phyloP scores from a whole-genome alignment of 2,888 invertebrate species.

The Phaonia tiefii region DNA sequence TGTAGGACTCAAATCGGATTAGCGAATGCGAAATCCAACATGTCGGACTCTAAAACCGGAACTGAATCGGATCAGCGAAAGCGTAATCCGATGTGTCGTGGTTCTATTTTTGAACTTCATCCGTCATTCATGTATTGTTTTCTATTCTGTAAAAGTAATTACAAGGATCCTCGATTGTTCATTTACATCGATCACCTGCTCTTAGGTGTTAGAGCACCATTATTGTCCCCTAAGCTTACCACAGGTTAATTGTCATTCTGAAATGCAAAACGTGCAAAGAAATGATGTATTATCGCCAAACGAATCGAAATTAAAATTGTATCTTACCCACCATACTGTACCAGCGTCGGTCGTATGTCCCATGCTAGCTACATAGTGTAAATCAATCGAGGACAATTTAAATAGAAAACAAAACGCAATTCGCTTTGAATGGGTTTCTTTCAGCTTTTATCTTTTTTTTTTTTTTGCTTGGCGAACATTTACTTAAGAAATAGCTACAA shows the following conservation, averaged over 20 bases:
- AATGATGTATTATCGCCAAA: conserved; percentile 4
- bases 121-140: no score
- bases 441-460: neutral
- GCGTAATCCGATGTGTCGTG: no score
- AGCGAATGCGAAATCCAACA: no score
- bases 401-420: conserved; percentile 33
- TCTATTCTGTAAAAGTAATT: no score
- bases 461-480: conserved; percentile 43
- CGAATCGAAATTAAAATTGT: conserved; percentile 40
- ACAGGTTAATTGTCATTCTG: conserved; percentile 23
- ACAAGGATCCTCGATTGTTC: no score
- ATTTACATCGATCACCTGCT: no score
- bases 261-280: conserved; percentile 6
- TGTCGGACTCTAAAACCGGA: no score
- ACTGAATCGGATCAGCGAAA: no score
- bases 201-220: no score
- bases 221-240: no score
- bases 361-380: conserved; percentile 54
- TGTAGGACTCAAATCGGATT: no score
- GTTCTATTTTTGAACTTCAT: no score
- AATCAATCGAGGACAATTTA: conserved; percentile 65
- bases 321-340: conserved; percentile 27
- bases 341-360: neutral
- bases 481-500: conserved; percentile 56
- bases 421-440: conserved; percentile 52